Evolutionary conservation across 2,888 invertebrate species (phyloP), one percentile per base, ranked within the genome.

Genomic region (Clunio marinus): DNA sequence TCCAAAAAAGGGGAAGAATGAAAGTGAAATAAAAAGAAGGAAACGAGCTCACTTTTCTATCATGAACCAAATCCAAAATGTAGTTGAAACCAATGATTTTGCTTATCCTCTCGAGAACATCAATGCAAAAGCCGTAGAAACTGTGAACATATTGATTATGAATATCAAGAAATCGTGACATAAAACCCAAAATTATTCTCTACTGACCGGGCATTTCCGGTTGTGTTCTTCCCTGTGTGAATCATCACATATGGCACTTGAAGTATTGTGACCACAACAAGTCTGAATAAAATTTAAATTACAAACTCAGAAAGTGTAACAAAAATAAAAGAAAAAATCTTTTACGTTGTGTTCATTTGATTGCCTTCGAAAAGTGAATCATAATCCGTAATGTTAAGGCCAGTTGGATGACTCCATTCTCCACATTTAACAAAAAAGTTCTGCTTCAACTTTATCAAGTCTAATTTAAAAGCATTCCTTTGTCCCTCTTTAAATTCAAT

Each of bases 71-170:
- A 74, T 87, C 86, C 73, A 88, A 77, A 69, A 86, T 83, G 76
- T 88, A 89, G 73, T 86, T 84, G 77, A 88, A 88, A 59, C 88
- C 88, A 37, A 88, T 83, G 74, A 86, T 82, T 71, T 82, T 82
- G 1, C 88, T 84, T 72, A 89, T 83, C 69, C 82, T 81, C 74
- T 87, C 84, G 73, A 89, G 80, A 57, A 90, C 81, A 76, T 91
- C 90, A 71, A 90, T 86, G 78, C 89, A 89, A 78, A 89, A 91
- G 65, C 90, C 90, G 77, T 86, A 88, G 79, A 88, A 91, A 69
- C 88, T 82, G 71, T 83, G 32, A n/a, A 22, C 13, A 25, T 10
- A 22, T n/a, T n/a, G n/a, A n/a, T n/a, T n/a, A n/a, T 22, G 51
- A 51, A 51, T 51, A n/a, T n/a, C 25, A 25, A 57, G 32, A 32